Conservation (phyloP, 2,113 vertebrate species). For the Grammatotria lemairii region DNA sequence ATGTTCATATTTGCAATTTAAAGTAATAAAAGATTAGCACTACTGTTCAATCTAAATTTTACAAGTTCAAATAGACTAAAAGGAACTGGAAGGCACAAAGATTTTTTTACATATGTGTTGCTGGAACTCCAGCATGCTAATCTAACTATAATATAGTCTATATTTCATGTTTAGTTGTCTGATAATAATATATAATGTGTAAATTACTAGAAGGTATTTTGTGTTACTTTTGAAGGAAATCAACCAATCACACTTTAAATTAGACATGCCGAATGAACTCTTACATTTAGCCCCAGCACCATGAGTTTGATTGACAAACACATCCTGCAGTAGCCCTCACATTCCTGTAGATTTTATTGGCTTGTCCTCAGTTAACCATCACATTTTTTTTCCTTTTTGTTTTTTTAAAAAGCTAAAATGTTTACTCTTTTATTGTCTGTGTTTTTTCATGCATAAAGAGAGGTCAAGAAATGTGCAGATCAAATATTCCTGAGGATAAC, state of each 20-base stretch:
- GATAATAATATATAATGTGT: background rate
- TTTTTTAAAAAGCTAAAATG: background rate
- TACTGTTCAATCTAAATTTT: background rate
- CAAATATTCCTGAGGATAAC: slow-evolving; percentile 32
- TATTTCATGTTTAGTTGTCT: background rate
- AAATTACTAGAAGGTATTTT: background rate
- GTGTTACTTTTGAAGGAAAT: background rate
- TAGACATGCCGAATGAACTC: background rate
- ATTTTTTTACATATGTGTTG: background rate
- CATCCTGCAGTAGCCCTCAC: background rate
- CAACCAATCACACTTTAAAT: background rate
- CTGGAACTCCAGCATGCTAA: background rate
- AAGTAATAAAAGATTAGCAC: background rate
- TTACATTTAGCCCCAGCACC: background rate
- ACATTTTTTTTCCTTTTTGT: background rate
- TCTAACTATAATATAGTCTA: background rate
- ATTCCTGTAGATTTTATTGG: background rate
- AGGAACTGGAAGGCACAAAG: background rate
- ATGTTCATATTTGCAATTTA: background rate
- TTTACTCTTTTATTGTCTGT: background rate
- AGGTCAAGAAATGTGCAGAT: slow-evolving; percentile 1
- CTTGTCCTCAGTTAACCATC: background rate
- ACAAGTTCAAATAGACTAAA: background rate
- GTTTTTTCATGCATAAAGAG: slow-evolving; percentile 9
- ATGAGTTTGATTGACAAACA: background rate